Base-by-base conservation (phyloP, 2,888 invertebrate species). In the Drosophila nigricruria region DNA sequence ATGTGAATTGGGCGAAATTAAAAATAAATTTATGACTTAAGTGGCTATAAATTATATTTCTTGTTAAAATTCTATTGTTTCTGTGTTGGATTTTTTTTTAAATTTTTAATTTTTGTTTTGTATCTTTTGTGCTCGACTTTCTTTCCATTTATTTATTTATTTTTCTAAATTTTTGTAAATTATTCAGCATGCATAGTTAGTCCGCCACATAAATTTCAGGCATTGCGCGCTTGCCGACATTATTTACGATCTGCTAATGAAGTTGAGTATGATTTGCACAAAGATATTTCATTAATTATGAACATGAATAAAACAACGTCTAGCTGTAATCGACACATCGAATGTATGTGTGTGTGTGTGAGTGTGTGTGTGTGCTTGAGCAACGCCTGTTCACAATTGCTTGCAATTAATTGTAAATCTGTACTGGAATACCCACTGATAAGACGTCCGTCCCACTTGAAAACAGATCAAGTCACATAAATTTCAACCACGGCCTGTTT, bases 1-100 rank as follows among this genome's bases (percentile, higher is more conserved):
- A 90, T 76, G 80, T 84, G 88, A 91, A 88, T 90, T 89, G 87
- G 81, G 71, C 71, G 83, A 91, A 91, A 91, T 90, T 89, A 89
- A 90, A 91, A 91, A 89, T 88, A 85, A 91, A 90, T 91, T 91
- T 91, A 91, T 89, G 90, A 87, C 90, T 91, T 88, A 91, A 90
- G 91, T 84, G 91, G 88, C 81, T 68, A 91, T 91, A 91, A 91
- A 91, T 91, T 89, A 90, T 82, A 82, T 89, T 85, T 90, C 84
- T 89, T 86, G 78, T 90, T 90, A 90, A 90, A 88, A 82, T 79
- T 79, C 83, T 90, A 81, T 91, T 90, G 91, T 90, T 90, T 87
- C 75, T 71, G 66, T 62, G 53, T 52, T 72, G 71, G 69, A 57
- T 67, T 78, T 64, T 77, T 73, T 62, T 50, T 52, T 72, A 70